phyloP scores from a whole-genome alignment of 2,113 vertebrate genomes.

The Oxyura jamaicensis region DNA sequence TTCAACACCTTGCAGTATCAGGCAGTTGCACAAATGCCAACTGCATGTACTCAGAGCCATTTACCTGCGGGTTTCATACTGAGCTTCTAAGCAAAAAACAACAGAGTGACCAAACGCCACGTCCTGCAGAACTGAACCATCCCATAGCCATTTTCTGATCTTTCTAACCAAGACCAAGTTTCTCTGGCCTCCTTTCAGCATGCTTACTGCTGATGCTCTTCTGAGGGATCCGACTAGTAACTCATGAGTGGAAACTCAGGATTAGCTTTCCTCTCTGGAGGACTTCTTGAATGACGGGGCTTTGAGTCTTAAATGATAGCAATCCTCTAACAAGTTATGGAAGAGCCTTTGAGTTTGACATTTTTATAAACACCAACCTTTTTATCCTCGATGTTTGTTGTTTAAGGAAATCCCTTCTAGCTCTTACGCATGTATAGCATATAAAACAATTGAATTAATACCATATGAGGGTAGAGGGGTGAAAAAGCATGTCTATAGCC shows the following conservation, averaged over 20 bases:
- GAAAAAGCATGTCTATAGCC: background rate
- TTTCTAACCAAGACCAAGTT: background rate
- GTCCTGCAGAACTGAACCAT: background rate
- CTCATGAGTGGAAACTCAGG: background rate
- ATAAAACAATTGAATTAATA: conserved; percentile 54
- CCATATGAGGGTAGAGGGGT: conserved; percentile 46
- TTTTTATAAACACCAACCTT: conserved; percentile 48
- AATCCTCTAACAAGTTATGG: background rate
- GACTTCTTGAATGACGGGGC: background rate
- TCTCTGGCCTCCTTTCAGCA: background rate
- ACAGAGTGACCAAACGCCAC: accelerated
- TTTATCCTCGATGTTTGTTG: conserved; percentile 34
- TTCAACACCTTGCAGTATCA: background rate
- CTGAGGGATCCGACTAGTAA: background rate
- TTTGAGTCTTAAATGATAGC: background rate
- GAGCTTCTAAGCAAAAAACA: background rate
- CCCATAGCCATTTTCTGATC: background rate
- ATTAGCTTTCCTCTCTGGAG: background rate
- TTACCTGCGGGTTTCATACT: background rate
- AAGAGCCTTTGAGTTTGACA: conserved; percentile 15
- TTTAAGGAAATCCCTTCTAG: conserved; percentile 49
- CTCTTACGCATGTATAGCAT: background rate
- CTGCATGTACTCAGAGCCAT: accelerated
- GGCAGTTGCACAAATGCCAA: accelerated
- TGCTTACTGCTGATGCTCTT: background rate